A percentile compares a stretch with the other conserved stretches of the same genome.
Evolutionary conservation across 2,113 vertebrate species (phyloP).

Genomic region (Thamnaconus septentrionalis): DNA sequence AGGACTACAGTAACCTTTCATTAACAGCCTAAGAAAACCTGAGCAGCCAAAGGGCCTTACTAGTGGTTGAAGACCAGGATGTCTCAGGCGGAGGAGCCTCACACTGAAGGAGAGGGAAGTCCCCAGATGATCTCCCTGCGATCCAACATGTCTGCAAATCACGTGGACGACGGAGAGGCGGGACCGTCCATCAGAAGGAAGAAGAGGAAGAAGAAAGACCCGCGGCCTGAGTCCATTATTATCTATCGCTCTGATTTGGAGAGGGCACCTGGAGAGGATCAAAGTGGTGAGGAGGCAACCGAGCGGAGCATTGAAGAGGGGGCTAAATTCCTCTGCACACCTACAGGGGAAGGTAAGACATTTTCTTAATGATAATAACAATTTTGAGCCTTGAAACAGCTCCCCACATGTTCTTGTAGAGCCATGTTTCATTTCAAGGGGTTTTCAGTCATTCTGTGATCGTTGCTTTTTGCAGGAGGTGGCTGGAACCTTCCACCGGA

Average conservation of each 20-base stretch:
- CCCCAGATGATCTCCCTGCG: slow-evolving; percentile 71
- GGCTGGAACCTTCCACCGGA: slow-evolving; percentile 88
- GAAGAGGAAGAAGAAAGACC: slow-evolving; percentile 87
- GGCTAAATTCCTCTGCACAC: slow-evolving; percentile 87
- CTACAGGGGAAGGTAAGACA: slow-evolving; percentile 82
- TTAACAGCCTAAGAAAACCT: neutral
- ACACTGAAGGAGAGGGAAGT: slow-evolving; percentile 69
- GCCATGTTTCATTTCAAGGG: neutral
- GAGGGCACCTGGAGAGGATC: slow-evolving; percentile 81
- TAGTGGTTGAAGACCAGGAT: slow-evolving; percentile 43
- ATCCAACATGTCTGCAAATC: slow-evolving; percentile 67
- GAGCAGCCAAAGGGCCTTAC: slow-evolving; percentile 5
- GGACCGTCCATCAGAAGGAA: slow-evolving; percentile 82
- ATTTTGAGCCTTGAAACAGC: neutral
- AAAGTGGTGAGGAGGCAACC: slow-evolving; percentile 78
- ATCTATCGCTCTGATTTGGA: slow-evolving; percentile 90
- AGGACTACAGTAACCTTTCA: neutral
- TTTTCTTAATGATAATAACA: neutral
- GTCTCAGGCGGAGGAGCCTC: slow-evolving; percentile 68
- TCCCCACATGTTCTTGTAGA: neutral
- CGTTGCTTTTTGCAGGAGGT: slow-evolving; percentile 77
- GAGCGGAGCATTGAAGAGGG: slow-evolving; percentile 85
- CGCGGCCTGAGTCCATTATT: slow-evolving; percentile 92
- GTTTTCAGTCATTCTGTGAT: neutral
- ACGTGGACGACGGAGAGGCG: slow-evolving; percentile 80